These are phyloP conservation scores for Oncorhynchus keta DNA, from an alignment of 2,113 vertebrate genomes.

Conservation along the genomic window DNA sequence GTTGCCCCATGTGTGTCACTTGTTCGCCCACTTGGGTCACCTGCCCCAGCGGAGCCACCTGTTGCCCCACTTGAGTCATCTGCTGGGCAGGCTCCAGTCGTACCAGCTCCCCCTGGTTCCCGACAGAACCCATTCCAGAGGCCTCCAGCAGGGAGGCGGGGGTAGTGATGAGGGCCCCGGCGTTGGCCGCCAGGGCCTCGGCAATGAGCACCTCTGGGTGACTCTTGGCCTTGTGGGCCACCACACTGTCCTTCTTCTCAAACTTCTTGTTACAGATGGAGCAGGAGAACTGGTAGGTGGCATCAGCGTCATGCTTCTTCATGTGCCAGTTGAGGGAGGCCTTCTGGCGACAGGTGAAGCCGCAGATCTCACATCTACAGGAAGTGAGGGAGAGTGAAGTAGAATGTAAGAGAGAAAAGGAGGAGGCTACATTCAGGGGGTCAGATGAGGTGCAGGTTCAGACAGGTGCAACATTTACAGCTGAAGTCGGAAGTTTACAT, in stretches of 20 bases:
- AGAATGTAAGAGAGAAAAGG: neutral
- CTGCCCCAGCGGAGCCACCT: conserved; percentile 1
- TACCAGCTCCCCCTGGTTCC: conserved; percentile 62
- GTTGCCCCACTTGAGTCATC: too few relatives aligned
- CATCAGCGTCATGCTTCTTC: conserved; percentile 97
- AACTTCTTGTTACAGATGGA: conserved; percentile 98
- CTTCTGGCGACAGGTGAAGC: conserved; percentile 97
- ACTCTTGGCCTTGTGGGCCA: conserved; percentile 97
- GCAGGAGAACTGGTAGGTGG: conserved; percentile 97
- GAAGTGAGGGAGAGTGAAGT: neutral
- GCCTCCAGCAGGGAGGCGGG: conserved; percentile 81
- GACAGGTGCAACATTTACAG: neutral
- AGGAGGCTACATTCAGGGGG: neutral
- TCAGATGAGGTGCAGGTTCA: neutral
- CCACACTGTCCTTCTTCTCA: conserved; percentile 98
- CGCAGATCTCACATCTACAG: conserved; percentile 94
- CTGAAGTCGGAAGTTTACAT: too few relatives aligned
- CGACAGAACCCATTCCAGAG: conserved; percentile 65
- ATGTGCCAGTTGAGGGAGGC: conserved; percentile 99
- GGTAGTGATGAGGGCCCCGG: conserved; percentile 90
- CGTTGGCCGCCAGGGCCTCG: conserved; percentile 94
- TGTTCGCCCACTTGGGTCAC: conserved; percentile 35
- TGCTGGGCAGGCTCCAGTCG: conserved; percentile 23
- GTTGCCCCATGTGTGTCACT: neutral
- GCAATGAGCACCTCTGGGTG: conserved; percentile 96